Evolutionary conservation across 1,140 invertebrate species (phyloP), one percentile per base, ranked within the genome.

Genomic region (Neodiprion virginianus): DNA sequence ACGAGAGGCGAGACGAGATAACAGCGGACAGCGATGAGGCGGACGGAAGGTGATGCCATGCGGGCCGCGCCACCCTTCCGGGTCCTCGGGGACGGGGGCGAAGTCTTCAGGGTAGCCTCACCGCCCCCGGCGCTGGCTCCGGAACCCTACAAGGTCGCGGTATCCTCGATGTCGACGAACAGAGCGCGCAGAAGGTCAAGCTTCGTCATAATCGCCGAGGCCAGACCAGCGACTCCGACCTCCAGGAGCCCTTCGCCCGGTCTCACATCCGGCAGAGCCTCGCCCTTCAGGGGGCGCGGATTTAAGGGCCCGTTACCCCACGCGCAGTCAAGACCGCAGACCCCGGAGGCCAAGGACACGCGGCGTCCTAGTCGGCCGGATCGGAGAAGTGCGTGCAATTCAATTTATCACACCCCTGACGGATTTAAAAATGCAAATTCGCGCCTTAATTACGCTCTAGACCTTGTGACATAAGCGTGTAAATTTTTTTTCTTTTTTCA

Each of bases 151-250:
- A 87, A 88, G 47, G 74, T 88, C 72, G 76, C 79, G 7, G 80
- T 82, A 1, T 61, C 80, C 8, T 49, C 3, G 12, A 76, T 75
- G 9, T 80, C 83, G 10, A 72, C 80, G 66, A 80, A 77, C 17
- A 77, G 87, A 69, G 82, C 84, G 28, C 85, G 87, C 21, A 79
- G 88, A 17, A 83, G 85, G 21, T 86, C 88, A 28, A 88, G 87
- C 71, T 93, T 93, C 80, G 91, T 92, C 50, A 92, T 93, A 72
- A 86, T 93, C 66, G 89, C 91, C 7, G 89, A 92, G 69, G 76
- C 85, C 9, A 84, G 85, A 21, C 84, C 86, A 40, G 86, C 84
- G 28, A 87, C 81, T 48, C 75, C 82, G 71, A 75, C 80, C 76
- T 21, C 83, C 48, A 78, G 86, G 65, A 88, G 87, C 77, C 88